Conservation (phyloP, 2,113 vertebrate genomes). For the Sula dactylatra region DNA sequence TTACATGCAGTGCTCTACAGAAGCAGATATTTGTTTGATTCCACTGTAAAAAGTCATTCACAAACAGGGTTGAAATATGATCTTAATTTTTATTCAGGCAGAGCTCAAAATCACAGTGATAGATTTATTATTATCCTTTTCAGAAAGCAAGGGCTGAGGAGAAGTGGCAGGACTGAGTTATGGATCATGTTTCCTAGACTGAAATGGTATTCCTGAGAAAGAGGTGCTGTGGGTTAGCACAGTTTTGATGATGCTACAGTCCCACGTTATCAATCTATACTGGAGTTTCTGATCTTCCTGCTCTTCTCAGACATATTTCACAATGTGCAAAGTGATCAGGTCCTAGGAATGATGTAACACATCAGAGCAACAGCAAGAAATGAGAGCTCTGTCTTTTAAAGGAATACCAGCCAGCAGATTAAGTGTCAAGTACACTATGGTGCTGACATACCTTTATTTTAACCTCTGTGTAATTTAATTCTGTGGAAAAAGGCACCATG, state of each 20-base stretch:
- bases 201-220: neutral
- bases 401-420: neutral
- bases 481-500: neutral
- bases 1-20: neutral
- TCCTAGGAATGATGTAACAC: neutral
- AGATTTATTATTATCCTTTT: neutral
- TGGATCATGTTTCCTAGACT: neutral
- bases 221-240: neutral
- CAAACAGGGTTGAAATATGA: neutral
- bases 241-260: neutral
- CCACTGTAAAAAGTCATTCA: neutral
- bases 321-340: neutral
- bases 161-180: neutral
- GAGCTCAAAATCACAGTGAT: neutral
- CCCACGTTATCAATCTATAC: neutral
- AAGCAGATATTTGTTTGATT: neutral
- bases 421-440: neutral
- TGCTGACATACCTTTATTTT: neutral
- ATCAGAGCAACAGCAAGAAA: neutral
- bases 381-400: neutral
- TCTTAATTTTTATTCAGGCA: neutral
- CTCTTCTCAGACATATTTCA: neutral
- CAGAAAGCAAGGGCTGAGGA: neutral
- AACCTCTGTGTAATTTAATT: neutral
- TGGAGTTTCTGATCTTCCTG: neutral